A percentile compares a stretch with the other conserved stretches of the same genome.
Evolutionary conservation across 2,888 invertebrate genomes (phyloP).

Genomic region (Adela reaumurella): DNA sequence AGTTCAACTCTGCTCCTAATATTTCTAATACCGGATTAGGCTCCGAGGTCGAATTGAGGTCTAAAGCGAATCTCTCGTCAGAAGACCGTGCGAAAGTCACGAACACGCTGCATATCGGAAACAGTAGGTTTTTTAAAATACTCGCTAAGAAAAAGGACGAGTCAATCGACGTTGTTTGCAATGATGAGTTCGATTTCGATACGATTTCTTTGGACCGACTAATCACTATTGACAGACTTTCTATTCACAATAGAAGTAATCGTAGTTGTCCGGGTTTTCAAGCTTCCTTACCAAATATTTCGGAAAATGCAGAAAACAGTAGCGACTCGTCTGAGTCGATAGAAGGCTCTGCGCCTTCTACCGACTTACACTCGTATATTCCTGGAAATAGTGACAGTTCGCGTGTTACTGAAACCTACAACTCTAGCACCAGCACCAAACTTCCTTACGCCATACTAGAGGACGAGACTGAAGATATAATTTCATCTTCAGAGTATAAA

Average conservation of each 20-base stretch:
- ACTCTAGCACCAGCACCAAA: not conserved
- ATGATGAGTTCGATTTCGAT: constrained; percentile 48
- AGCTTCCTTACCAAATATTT: constrained; percentile 45
- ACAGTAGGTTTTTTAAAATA: constrained; percentile 48
- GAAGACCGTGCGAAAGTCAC: constrained; percentile 26
- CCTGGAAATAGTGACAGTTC: too few relatives aligned
- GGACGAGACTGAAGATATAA: not conserved
- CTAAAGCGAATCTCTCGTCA: constrained; percentile 19
- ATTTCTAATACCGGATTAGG: constrained; percentile 38
- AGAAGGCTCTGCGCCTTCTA: not conserved
- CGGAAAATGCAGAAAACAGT: constrained; percentile 41
- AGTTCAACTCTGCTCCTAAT: constrained; percentile 50
- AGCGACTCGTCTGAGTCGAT: constrained; percentile 32
- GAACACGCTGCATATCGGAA: constrained; percentile 40
- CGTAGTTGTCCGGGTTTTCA: constrained; percentile 48
- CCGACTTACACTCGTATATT: too few relatives aligned
- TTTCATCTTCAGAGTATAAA: not conserved
- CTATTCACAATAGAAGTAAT: constrained; percentile 43
- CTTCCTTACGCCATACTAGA: not conserved
- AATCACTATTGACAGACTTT: constrained; percentile 41
- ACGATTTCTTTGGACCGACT: constrained; percentile 45
- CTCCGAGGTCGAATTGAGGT: constrained; percentile 30
- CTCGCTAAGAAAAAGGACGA: constrained; percentile 41
- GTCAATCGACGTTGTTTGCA: constrained; percentile 42
- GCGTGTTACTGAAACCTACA: not conserved